A percentile compares a stretch with the other conserved stretches of the same genome.
Conservation (phyloP, 2,113 vertebrate species). For the Arizona elegans region DNA sequence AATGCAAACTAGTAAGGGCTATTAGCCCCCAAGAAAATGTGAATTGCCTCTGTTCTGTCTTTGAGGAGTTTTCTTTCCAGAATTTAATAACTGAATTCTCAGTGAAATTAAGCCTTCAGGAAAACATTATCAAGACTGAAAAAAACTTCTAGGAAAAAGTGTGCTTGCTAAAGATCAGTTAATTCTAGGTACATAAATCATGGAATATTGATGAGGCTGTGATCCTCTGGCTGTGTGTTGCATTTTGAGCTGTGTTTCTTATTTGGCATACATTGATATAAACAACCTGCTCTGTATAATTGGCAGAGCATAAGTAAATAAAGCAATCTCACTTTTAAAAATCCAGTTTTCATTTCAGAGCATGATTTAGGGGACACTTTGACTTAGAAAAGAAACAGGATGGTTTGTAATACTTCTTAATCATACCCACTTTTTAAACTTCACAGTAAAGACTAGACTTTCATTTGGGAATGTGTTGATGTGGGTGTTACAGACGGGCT, state of each 20-base stretch:
- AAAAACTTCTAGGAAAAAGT: not conserved
- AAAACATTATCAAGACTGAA: not conserved
- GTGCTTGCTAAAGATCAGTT: not conserved
- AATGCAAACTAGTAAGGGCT: not conserved
- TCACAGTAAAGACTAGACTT: not conserved
- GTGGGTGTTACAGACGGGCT: not conserved
- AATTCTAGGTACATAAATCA: not conserved
- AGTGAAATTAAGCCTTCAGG: not conserved
- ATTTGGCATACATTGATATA: not conserved
- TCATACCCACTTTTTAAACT: not conserved
- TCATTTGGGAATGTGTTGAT: not conserved
- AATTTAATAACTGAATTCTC: not conserved
- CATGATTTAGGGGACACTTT: not conserved
- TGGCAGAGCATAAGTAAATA: not conserved
- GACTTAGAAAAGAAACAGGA: not conserved
- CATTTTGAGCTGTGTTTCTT: not conserved
- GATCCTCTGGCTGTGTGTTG: not conserved
- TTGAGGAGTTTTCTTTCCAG: not conserved
- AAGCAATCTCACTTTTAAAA: slow-evolving; percentile 2
- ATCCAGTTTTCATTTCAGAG: not conserved
- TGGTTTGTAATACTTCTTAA: not conserved
- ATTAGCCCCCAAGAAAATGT: not conserved
- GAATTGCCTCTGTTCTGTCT: not conserved
- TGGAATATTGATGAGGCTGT: not conserved
- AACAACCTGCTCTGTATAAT: not conserved